Conservation (phyloP, 2,888 invertebrate genomes). For the Notodonta dromedarius region DNA sequence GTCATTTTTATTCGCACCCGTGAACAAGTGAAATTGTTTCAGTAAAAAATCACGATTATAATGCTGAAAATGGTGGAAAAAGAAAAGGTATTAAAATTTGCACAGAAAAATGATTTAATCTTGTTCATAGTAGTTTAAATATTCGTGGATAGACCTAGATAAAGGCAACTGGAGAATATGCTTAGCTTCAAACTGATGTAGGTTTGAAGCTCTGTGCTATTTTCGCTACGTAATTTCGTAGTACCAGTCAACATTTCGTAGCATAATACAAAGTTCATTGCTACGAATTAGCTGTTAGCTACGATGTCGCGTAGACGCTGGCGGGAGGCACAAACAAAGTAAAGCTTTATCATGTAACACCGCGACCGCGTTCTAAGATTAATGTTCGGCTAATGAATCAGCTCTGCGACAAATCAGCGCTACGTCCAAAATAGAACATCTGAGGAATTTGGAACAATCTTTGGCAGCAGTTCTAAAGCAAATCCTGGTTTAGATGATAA, state of each 20-base stretch:
- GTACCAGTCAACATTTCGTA: neutral
- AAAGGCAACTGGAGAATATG: neutral
- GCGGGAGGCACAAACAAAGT: slow-evolving; percentile 53
- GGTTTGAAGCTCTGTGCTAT: neutral
- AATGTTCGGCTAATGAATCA: slow-evolving; percentile 76
- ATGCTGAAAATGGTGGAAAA: too few species aligned
- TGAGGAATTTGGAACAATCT: neutral
- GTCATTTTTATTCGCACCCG: slow-evolving; percentile 3
- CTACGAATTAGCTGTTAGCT: slow-evolving; percentile 28
- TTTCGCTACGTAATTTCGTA: slow-evolving; percentile 2
- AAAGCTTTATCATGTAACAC: slow-evolving; percentile 55
- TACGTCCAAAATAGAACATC: neutral
- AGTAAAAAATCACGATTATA: neutral
- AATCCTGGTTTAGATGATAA: slow-evolving; percentile 1
- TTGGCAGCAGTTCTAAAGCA: neutral
- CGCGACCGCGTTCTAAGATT: slow-evolving; percentile 64
- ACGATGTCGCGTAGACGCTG: slow-evolving; percentile 31
- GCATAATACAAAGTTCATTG: slow-evolving; percentile 3
- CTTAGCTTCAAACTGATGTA: neutral
- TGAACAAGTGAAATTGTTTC: neutral
- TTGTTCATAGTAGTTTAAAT: neutral
- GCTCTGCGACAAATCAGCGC: slow-evolving; percentile 75
- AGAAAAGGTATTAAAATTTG: too few species aligned
- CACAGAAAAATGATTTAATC: too few species aligned
- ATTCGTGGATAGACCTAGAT: neutral